Conservation (phyloP, 2,797 vertebrate genomes). For the Takifugu rubripes region DNA sequence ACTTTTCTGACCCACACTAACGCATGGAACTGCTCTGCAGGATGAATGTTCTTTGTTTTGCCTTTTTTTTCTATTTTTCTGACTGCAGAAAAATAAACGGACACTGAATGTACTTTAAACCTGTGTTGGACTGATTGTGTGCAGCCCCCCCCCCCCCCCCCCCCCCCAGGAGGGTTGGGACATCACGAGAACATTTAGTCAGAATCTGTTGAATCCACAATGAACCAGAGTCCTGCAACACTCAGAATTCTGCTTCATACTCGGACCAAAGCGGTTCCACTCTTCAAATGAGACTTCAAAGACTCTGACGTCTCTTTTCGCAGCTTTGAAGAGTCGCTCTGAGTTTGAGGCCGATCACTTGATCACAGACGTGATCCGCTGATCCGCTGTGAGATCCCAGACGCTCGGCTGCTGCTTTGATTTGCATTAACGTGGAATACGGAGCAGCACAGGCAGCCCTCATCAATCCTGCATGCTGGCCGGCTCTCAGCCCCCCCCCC, state of each 20-base stretch:
- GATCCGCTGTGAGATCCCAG: constrained; percentile 22
- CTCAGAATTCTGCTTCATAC: not conserved
- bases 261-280: not conserved
- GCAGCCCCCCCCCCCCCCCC: too few species aligned
- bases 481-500: too few species aligned
- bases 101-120: constrained; percentile 70
- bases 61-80: constrained; percentile 69
- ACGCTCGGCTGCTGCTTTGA: constrained; percentile 17
- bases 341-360: constrained; percentile 17
- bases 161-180: too few species aligned
- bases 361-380: not conserved
- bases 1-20: constrained; percentile 66
- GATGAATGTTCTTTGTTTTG: constrained; percentile 71
- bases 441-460: constrained; percentile 15
- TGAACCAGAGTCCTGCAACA: constrained; percentile 5
- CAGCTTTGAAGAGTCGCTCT: not conserved
- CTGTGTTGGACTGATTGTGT: not conserved
- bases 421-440: constrained; percentile 6
- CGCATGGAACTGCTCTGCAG: constrained; percentile 74
- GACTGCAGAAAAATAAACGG: constrained; percentile 72
- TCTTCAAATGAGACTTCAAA: not conserved
- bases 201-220: not conserved
- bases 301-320: not conserved
- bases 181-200: too few species aligned
- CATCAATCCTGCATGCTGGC: constrained; percentile 2